A percentile compares a stretch with the other conserved stretches of the same genome.
These are phyloP conservation scores for Plecotus auritus DNA, from an alignment of 2,113 vertebrate genomes.

Conservation along the genomic window DNA sequence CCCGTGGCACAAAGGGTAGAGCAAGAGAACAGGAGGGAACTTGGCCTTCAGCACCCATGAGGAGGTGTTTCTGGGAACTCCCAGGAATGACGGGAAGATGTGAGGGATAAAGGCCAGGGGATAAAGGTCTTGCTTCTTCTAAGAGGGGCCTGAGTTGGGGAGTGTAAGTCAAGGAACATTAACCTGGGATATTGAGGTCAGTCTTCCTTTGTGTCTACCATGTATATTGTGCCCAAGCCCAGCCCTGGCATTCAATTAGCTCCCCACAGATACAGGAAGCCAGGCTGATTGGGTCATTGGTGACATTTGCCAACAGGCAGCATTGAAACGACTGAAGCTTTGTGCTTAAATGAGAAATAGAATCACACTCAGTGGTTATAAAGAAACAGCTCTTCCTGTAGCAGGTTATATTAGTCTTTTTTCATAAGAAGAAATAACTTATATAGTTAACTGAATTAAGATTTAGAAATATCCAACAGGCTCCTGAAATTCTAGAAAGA, in stretches of 20 bases:
- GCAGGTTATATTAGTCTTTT: background rate
- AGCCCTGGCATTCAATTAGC: background rate
- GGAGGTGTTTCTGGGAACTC: background rate
- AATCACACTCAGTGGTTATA: background rate
- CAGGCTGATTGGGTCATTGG: too few species aligned
- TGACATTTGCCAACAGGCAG: background rate
- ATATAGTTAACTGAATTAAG: background rate
- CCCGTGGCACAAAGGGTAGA: background rate
- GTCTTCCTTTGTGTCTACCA: background rate
- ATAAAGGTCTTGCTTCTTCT: background rate
- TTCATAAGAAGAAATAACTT: background rate
- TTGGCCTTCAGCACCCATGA: background rate
- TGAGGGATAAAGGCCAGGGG: background rate
- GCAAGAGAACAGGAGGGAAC: background rate
- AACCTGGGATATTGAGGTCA: too few species aligned
- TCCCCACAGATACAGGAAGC: background rate
- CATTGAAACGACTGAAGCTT: background rate
- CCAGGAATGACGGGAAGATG: background rate
- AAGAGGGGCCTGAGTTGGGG: background rate
- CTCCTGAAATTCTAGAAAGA: background rate
- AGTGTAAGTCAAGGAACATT: background rate
- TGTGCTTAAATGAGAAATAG: background rate
- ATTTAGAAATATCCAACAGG: background rate
- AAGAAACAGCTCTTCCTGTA: background rate
- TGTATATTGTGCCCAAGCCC: background rate